Conservation (phyloP, 2,888 invertebrate species). For the Drosophila barbarae region DNA sequence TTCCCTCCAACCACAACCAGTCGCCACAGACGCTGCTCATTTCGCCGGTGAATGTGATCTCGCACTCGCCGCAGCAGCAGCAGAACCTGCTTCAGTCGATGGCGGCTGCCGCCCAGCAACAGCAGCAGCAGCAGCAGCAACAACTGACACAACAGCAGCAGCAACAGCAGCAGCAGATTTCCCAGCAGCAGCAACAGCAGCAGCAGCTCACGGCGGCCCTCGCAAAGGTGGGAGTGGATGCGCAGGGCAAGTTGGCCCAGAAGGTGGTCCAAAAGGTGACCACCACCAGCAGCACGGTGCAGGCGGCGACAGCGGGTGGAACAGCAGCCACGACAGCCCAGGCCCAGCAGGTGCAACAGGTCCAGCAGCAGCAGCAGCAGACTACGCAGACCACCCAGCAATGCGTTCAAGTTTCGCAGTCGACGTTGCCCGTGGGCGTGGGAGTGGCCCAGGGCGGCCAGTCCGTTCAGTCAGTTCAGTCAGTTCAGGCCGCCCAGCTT, state of each 20-base stretch:
- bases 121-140: conserved; percentile 57
- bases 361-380: conserved; percentile 62
- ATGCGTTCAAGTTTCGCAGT: conserved; percentile 87
- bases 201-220: conserved; percentile 42
- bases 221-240: conserved; percentile 49
- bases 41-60: conserved; percentile 80
- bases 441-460: conserved; percentile 83
- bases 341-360: conserved; percentile 73
- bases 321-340: conserved; percentile 74
- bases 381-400: conserved; percentile 81
- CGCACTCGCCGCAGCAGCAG: conserved; percentile 78
- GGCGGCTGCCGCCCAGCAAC: conserved; percentile 57
- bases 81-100: conserved; percentile 79
- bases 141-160: conserved; percentile 73
- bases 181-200: conserved; percentile 78
- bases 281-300: conserved; percentile 76
- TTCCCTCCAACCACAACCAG: conserved; percentile 88
- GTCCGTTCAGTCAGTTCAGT: conserved; percentile 77
- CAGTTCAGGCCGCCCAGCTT: conserved; percentile 82
- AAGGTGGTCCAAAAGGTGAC: conserved; percentile 82
- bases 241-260: conserved; percentile 79
- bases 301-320: conserved; percentile 73
- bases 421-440: conserved; percentile 81
- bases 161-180: conserved; percentile 56
- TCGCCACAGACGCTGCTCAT: conserved; percentile 88